Evolutionary conservation across 2,888 invertebrate genomes (phyloP).

Genomic region (Lycophotia porphyrea): DNA sequence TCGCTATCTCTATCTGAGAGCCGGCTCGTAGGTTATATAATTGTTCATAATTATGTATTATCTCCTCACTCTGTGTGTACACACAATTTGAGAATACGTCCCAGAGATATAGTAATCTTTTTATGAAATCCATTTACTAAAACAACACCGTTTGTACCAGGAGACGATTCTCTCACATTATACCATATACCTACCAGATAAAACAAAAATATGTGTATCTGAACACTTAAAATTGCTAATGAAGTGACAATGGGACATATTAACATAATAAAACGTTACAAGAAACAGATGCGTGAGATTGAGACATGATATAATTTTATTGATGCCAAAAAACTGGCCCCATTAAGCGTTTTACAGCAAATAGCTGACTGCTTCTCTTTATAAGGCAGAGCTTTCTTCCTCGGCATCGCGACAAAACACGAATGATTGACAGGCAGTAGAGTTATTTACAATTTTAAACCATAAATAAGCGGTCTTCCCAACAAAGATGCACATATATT

Average conservation of each 20-base stretch:
- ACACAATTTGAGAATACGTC: constrained; percentile 60
- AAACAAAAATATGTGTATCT: constrained; percentile 19
- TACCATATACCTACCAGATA: constrained; percentile 17
- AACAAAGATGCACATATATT: constrained; percentile 75
- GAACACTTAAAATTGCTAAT: constrained; percentile 49
- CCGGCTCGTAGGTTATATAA: constrained; percentile 81
- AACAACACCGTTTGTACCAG: constrained; percentile 33
- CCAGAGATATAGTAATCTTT: constrained; percentile 64
- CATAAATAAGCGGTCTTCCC: constrained; percentile 77
- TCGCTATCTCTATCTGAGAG: constrained; percentile 79
- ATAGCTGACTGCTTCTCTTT: constrained; percentile 69
- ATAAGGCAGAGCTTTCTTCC: constrained; percentile 82
- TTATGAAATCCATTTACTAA: constrained; percentile 56
- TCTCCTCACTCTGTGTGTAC: constrained; percentile 67
- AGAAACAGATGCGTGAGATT: constrained; percentile 59
- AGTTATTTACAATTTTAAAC: constrained; percentile 77
- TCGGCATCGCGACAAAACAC: constrained; percentile 79
- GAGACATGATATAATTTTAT: constrained; percentile 61
- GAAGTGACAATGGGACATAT: constrained; percentile 52
- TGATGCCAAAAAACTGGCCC: constrained; percentile 68
- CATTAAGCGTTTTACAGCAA: constrained; percentile 65
- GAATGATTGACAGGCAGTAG: constrained; percentile 84
- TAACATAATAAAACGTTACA: constrained; percentile 55
- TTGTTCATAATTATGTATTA: constrained; percentile 79
- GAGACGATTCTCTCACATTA: constrained; percentile 15